phyloP scores from a whole-genome alignment of 2,113 vertebrate genomes.

The Rhizomys pruinosus region DNA sequence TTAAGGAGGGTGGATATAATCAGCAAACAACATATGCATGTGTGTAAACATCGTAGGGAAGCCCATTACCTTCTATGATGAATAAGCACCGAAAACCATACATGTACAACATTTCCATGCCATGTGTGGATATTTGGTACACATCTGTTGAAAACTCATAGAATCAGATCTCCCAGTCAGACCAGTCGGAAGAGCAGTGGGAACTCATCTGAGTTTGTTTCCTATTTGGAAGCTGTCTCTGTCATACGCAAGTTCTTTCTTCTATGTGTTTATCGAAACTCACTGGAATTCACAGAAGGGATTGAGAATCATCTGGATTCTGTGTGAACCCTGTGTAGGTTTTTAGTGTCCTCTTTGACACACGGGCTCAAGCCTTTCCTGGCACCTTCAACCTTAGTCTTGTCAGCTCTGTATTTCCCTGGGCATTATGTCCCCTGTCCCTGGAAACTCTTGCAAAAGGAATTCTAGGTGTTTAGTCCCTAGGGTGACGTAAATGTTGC shows the following conservation, averaged over 20 bases:
- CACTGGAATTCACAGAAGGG: too few species aligned
- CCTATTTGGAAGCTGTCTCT: background rate
- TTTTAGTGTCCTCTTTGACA: too few species aligned
- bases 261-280: background rate
- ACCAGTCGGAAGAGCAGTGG: fast-evolving
- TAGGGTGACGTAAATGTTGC: background rate
- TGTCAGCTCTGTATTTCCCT: too few species aligned
- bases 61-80: too few species aligned
- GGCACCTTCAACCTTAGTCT: background rate
- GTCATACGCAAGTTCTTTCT: background rate
- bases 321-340: background rate
- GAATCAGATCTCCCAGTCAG: too few species aligned
- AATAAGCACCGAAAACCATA: background rate
- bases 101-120: too few species aligned
- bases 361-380: fast-evolving
- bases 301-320: background rate
- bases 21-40: background rate
- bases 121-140: background rate
- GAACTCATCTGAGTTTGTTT: background rate
- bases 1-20: too few species aligned
- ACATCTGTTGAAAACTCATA: background rate
- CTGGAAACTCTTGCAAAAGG: background rate
- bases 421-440: background rate
- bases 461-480: background rate
- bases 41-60: background rate